phyloP scores from a whole-genome alignment of 2,888 invertebrate genomes.

The Caenorhabditis auriculariae region DNA sequence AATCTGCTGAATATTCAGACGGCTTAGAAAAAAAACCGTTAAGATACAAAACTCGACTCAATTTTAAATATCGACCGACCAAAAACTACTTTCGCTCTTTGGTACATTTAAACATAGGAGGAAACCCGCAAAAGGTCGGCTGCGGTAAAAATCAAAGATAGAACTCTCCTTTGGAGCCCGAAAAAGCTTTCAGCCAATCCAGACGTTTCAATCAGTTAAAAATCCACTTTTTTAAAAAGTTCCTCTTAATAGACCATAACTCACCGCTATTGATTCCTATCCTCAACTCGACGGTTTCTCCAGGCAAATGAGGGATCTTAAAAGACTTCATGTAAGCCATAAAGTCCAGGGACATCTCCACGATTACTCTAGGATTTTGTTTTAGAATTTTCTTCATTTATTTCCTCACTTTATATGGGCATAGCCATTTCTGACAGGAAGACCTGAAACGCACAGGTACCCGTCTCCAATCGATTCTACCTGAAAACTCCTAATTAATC shows the following conservation, averaged over 20 bases:
- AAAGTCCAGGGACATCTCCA: constrained; percentile 54
- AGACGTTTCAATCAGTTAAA: not conserved
- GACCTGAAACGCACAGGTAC: constrained; percentile 58
- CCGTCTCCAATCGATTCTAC: constrained; percentile 62
- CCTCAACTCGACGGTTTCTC: constrained; percentile 50
- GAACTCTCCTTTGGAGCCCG: not conserved
- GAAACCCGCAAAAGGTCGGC: no score
- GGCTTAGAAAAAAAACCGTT: no score
- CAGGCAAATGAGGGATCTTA: constrained; percentile 51
- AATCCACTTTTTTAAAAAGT: not conserved
- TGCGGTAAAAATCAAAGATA: not conserved
- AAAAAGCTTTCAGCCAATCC: not conserved
- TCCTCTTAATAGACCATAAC: not conserved
- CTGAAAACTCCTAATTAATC: constrained; percentile 5
- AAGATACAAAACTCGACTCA: no score
- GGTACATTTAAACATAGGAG: no score
- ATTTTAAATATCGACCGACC: no score
- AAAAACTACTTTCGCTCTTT: no score
- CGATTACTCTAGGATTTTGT: constrained; percentile 35
- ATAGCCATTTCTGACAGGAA: constrained; percentile 53
- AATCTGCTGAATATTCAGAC: no score
- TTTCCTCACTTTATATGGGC: constrained; percentile 28
- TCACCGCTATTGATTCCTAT: constrained; percentile 55
- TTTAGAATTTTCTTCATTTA: not conserved
- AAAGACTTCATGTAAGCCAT: constrained; percentile 39